Evolutionary conservation across 2,113 vertebrate genomes (phyloP).

Genomic region (Phrynosoma blainvillii): DNA sequence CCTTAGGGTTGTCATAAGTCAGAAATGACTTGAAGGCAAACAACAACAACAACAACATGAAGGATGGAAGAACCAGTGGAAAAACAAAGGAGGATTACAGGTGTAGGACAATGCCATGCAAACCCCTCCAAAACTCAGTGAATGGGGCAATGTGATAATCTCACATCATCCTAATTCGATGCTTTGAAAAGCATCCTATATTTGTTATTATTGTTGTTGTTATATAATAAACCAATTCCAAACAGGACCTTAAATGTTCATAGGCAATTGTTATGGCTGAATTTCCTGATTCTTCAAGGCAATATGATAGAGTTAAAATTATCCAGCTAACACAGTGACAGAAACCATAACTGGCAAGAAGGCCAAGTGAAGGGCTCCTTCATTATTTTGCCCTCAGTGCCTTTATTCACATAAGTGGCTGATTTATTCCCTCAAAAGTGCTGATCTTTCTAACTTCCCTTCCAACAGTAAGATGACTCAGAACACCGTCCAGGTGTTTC

Average conservation of each 20-base stretch:
- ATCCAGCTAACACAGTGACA: constrained; percentile 44
- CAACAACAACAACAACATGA: too few species aligned
- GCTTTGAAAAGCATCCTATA: too few species aligned
- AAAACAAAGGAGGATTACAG: neutral
- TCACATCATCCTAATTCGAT: too few species aligned
- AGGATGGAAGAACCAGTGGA: too few species aligned
- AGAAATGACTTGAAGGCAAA: too few species aligned
- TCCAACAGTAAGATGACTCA: constrained; percentile 38
- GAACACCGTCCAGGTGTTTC: constrained; percentile 56
- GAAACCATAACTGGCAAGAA: constrained; percentile 27
- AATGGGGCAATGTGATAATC: neutral
- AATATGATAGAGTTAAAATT: constrained; percentile 46
- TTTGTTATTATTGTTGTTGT: too few species aligned
- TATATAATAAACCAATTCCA: neutral
- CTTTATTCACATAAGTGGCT: constrained; percentile 42
- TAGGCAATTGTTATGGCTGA: neutral
- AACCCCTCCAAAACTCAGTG: neutral
- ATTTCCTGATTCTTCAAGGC: constrained; percentile 7
- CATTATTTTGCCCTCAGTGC: constrained; percentile 38
- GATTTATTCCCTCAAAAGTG: constrained; percentile 58
- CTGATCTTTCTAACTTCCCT: constrained; percentile 49
- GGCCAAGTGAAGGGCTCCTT: constrained; percentile 33
- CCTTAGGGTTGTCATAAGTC: too few species aligned
- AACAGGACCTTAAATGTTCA: neutral
- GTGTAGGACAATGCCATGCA: neutral